Conservation (phyloP, 2,797 vertebrate species). For the Myotis findleyi region DNA sequence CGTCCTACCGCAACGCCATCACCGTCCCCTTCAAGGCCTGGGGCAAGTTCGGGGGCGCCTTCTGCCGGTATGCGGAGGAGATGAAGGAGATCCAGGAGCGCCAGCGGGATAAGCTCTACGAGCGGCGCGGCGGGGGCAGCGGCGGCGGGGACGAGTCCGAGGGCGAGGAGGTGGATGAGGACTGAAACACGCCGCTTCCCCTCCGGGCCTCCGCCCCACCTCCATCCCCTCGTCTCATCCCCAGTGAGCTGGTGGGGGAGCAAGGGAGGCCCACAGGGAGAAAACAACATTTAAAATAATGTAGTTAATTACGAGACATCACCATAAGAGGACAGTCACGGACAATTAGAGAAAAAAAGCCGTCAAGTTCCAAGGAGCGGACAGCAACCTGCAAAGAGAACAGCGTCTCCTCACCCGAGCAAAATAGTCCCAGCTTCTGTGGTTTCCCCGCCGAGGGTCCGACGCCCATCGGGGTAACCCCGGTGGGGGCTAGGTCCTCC, state of each 20-base stretch:
- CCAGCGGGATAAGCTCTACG: conserved; percentile 95
- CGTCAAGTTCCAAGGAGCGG: conserved; percentile 68
- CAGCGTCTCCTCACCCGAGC: conserved; percentile 50
- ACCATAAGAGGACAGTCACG: conserved; percentile 54
- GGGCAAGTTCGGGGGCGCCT: conserved; percentile 97
- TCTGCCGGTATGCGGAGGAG: conserved; percentile 96
- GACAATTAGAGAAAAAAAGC: conserved; percentile 67
- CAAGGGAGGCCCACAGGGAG: conserved; percentile 47
- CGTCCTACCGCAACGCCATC: conserved; percentile 98
- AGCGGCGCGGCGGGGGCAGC: conserved; percentile 84
- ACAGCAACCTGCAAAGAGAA: conserved; percentile 62
- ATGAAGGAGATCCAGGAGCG: conserved; percentile 98
- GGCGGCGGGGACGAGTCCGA: conserved; percentile 93
- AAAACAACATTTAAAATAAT: not conserved
- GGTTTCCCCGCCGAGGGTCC: not conserved
- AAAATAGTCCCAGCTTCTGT: conserved; percentile 39
- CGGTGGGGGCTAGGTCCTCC: not conserved
- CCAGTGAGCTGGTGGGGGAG: conserved; percentile 24
- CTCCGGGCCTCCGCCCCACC: conserved; percentile 3
- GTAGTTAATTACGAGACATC: conserved; percentile 60
- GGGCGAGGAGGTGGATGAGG: conserved; percentile 96
- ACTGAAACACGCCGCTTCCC: conserved; percentile 87
- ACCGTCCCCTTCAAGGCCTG: conserved; percentile 97
- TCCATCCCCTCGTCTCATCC: not conserved
- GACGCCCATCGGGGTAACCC: not conserved